Evolutionary conservation across 2,888 invertebrate species (phyloP).

Genomic region (Onthophagus sagittarius): DNA sequence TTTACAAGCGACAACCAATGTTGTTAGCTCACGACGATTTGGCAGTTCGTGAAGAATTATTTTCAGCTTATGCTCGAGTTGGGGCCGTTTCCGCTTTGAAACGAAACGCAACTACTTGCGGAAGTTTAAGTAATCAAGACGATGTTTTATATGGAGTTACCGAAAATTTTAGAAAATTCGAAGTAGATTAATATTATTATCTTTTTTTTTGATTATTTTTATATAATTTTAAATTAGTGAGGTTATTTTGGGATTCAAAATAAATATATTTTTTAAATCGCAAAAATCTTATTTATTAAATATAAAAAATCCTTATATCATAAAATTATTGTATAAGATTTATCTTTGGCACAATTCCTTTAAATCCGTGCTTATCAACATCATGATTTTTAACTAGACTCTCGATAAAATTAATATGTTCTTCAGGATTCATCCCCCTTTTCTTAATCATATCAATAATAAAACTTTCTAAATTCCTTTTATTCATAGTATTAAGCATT

Average conservation of each 20-base stretch:
- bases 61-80: slow-evolving; percentile 66
- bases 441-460: slow-evolving; percentile 27
- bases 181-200: slow-evolving; percentile 70
- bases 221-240: background rate
- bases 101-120: slow-evolving; percentile 56
- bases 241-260: background rate
- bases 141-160: slow-evolving; percentile 68
- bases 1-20: slow-evolving; percentile 57
- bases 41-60: slow-evolving; percentile 64
- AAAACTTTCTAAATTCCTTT: slow-evolving; percentile 32
- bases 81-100: slow-evolving; percentile 72
- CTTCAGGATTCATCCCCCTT: slow-evolving; percentile 24
- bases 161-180: slow-evolving; percentile 73
- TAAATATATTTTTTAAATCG: background rate
- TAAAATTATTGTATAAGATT: slow-evolving; percentile 12
- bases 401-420: slow-evolving; percentile 26
- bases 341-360: slow-evolving; percentile 18
- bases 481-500: slow-evolving; percentile 34
- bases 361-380: slow-evolving; percentile 26
- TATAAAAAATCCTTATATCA: background rate
- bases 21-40: slow-evolving; percentile 67
- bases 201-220: background rate
- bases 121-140: slow-evolving; percentile 51
- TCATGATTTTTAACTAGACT: slow-evolving; percentile 31
- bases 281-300: background rate